Percentiles rank a stretch among this genome's conserved stretches.
Evolutionary conservation across 1,140 invertebrate species (phyloP).

Genomic region (Mamestra configurata): DNA sequence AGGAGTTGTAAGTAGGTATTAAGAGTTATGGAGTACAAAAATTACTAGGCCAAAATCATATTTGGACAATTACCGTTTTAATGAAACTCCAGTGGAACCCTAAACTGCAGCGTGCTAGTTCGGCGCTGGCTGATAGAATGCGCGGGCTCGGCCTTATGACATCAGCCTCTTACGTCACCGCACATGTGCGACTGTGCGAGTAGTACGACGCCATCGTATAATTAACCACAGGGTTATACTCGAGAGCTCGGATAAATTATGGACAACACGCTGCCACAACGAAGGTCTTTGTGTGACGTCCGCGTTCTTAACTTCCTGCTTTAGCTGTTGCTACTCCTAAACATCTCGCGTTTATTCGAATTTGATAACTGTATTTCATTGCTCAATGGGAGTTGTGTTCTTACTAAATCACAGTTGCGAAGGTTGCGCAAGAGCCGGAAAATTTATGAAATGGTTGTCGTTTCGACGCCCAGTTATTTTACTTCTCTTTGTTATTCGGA

Average conservation of each 20-base stretch:
- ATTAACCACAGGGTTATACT: constrained; percentile 64
- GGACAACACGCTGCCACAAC: constrained; percentile 50
- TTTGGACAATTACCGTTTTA: neutral
- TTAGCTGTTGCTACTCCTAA: neutral
- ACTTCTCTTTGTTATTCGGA: no score
- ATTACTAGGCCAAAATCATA: neutral
- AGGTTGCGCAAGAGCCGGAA: neutral
- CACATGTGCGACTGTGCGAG: constrained; percentile 38
- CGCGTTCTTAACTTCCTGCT: constrained; percentile 34
- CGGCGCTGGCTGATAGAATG: constrained; percentile 40
- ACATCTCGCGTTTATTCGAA: constrained; percentile 1
- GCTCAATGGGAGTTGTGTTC: neutral
- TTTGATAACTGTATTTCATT: constrained; percentile 19
- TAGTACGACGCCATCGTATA: constrained; percentile 47
- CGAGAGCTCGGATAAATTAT: constrained; percentile 59
- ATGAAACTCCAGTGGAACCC: neutral
- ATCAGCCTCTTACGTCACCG: constrained; percentile 61
- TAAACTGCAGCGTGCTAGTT: constrained; percentile 40
- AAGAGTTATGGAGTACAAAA: no score
- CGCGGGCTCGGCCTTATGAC: constrained; percentile 55
- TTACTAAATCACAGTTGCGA: neutral
- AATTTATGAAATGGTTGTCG: neutral
- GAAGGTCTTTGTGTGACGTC: constrained; percentile 41
- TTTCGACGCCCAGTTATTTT: neutral
- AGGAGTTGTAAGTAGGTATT: no score